Percentiles rank a stretch among this genome's conserved stretches.
These are phyloP conservation scores for Ceuthmochares aereus DNA, from an alignment of 2,113 vertebrate genomes.

Conservation along the genomic window DNA sequence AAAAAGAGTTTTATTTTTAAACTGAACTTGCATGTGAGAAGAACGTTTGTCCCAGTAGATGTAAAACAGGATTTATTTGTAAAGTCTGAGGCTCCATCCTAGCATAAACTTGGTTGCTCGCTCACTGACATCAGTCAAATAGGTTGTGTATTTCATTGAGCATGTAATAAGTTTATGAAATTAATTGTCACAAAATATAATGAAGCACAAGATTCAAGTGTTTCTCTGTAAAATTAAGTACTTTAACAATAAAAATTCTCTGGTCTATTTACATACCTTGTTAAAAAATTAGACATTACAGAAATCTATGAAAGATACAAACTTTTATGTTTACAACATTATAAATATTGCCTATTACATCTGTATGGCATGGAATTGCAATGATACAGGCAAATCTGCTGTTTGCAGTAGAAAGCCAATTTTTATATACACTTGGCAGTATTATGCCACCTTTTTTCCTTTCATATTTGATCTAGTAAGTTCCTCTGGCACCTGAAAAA, in stretches of 20 bases:
- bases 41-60: not conserved
- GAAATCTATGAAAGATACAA: not conserved
- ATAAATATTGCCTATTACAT: not conserved
- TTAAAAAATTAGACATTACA: not conserved
- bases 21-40: not conserved
- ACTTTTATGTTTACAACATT: not conserved
- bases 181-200: not conserved
- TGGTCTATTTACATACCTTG: not conserved
- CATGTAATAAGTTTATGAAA: not conserved
- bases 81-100: not conserved
- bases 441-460: not conserved
- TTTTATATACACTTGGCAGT: not conserved
- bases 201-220: not conserved
- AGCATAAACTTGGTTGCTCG: not conserved
- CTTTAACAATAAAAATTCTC: not conserved
- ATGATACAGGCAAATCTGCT: not conserved
- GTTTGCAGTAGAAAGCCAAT: not conserved
- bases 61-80: not conserved
- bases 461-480: not conserved
- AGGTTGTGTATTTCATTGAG: not conserved
- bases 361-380: not conserved
- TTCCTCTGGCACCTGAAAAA: no score
- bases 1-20: not conserved
- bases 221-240: not conserved
- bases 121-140: not conserved